Evolutionary conservation across 2,888 invertebrate species (phyloP).

Genomic region (Norana najaformis): DNA sequence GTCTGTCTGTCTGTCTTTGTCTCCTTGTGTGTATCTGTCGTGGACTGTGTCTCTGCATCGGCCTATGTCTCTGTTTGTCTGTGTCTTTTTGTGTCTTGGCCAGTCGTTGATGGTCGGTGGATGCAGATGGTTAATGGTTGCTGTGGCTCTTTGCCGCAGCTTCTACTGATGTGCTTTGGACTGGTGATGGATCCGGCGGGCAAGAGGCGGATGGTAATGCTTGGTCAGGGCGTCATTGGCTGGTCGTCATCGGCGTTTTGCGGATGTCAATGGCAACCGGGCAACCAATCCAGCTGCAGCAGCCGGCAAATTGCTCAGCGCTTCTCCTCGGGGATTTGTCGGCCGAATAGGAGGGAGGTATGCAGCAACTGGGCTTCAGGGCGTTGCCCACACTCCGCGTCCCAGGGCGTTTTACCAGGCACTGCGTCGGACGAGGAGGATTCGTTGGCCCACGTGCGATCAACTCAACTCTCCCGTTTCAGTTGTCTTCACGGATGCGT

Average conservation of each 20-base stretch:
- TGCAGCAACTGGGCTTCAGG: background rate
- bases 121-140: slow-evolving; percentile 13
- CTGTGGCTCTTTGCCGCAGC: background rate
- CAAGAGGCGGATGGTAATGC: background rate
- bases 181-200: background rate
- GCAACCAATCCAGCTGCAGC: slow-evolving; percentile 13
- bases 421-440: background rate
- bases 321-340: slow-evolving; percentile 7
- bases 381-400: background rate
- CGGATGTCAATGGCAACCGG: background rate
- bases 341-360: background rate
- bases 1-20: no score
- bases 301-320: background rate
- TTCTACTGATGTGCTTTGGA: background rate
- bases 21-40: background rate
- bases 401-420: background rate
- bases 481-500: background rate
- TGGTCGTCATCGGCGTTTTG: background rate
- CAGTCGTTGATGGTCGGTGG: background rate
- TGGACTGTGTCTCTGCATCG: background rate
- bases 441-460: background rate
- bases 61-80: background rate
- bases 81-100: background rate
- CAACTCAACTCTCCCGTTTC: background rate
- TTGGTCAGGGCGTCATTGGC: background rate